These are phyloP conservation scores for Slavum lentiscoides DNA, from an alignment of 2,888 invertebrate species.

Conservation along the genomic window DNA sequence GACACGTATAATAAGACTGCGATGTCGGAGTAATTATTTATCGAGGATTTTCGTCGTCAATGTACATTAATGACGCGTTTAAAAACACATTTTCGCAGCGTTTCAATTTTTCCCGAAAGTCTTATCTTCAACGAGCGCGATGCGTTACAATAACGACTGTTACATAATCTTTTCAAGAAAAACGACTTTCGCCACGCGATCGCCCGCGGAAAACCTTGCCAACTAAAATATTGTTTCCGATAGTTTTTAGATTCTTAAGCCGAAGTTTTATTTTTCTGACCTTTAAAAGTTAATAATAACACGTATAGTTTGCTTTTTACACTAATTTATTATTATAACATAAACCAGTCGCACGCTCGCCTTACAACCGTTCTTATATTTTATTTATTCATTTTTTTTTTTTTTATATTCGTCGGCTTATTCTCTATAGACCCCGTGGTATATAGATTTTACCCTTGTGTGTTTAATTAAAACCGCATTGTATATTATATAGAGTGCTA, in stretches of 20 bases:
- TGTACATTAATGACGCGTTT: background rate
- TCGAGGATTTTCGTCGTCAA: background rate
- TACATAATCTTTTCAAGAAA: background rate
- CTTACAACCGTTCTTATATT: background rate
- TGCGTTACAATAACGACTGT: background rate
- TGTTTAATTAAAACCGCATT: background rate
- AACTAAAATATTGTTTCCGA: constrained; percentile 14
- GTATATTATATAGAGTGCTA: background rate
- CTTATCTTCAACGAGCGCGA: background rate
- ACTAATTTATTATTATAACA: background rate
- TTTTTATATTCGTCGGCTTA: background rate
- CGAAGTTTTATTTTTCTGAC: background rate
- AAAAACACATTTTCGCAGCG: background rate
- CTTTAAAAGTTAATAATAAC: constrained; percentile 5
- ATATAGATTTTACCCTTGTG: background rate
- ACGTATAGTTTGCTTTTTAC: background rate
- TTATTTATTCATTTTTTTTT: background rate
- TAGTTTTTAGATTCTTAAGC: constrained; percentile 15
- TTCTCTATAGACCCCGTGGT: background rate
- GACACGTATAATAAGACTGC: too few relatives aligned
- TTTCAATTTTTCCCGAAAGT: background rate
- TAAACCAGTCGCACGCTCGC: background rate
- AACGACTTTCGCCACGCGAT: background rate
- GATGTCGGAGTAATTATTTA: too few relatives aligned
- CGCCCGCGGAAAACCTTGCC: background rate